These are phyloP conservation scores for Gobiocypris rarus DNA, from an alignment of 2,113 vertebrate genomes.

Conservation along the genomic window DNA sequence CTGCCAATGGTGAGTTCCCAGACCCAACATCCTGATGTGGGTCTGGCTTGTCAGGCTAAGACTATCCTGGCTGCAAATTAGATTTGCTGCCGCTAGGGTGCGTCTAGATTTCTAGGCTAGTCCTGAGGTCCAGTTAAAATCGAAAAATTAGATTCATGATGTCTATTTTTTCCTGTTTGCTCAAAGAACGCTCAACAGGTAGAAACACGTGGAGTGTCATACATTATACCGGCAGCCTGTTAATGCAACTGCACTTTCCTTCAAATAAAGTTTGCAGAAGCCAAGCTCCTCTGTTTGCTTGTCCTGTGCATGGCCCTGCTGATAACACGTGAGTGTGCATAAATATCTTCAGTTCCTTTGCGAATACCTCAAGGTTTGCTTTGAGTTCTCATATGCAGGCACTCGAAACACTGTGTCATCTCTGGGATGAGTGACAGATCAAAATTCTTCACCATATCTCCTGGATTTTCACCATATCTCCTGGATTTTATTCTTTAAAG, in stretches of 20 bases:
- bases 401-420: background rate
- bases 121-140: background rate
- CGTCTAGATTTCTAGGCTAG: too few species aligned
- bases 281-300: constrained; percentile 62
- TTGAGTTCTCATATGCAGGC: constrained; percentile 25
- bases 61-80: too few species aligned
- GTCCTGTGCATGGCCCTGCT: constrained; percentile 62
- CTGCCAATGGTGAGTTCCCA: too few species aligned
- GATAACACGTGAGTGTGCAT: constrained; percentile 73
- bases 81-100: too few species aligned
- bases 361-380: constrained; percentile 45
- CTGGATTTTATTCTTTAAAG: background rate
- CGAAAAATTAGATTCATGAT: background rate
- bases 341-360: constrained; percentile 67
- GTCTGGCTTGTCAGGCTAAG: too few species aligned
- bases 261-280: constrained; percentile 60
- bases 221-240: constrained; percentile 64
- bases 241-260: constrained; percentile 55
- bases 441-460: background rate
- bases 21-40: too few species aligned
- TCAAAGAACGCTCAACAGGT: constrained; percentile 61
- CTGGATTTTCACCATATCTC: background rate
- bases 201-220: constrained; percentile 68
- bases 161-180: constrained; percentile 60
- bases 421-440: background rate